Percentiles rank a stretch among this genome's conserved stretches.
Evolutionary conservation across 2,797 vertebrate genomes (phyloP).

Genomic region (Tinamus major): DNA sequence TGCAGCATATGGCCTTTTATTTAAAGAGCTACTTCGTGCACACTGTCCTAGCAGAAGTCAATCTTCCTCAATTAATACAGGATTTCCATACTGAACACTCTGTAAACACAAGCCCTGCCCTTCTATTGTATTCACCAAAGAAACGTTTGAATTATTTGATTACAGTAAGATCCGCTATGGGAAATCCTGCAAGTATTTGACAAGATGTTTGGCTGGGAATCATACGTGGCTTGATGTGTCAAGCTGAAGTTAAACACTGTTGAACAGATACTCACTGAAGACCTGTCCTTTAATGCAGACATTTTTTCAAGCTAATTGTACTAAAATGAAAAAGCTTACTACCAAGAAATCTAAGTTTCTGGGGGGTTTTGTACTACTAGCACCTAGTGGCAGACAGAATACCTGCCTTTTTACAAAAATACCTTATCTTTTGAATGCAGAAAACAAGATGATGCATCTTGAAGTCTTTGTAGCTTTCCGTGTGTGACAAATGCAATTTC

Average conservation of each 20-base stretch:
- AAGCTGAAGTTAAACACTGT: neutral
- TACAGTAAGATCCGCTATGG: constrained; percentile 67
- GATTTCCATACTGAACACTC: constrained; percentile 66
- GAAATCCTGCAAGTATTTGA: constrained; percentile 72
- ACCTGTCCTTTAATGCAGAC: neutral
- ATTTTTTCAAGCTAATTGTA: neutral
- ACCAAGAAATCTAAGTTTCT: neutral
- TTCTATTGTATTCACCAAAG: constrained; percentile 72
- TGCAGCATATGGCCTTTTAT: constrained; percentile 30
- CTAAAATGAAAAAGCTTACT: neutral
- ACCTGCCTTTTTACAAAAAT: neutral
- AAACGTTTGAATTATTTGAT: constrained; percentile 70
- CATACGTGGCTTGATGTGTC: rapidly evolving
- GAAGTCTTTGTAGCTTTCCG: neutral
- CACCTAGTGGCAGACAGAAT: neutral
- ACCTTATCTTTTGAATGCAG: neutral
- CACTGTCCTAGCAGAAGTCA: constrained; percentile 32
- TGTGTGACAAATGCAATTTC: neutral
- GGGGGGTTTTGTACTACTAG: neutral
- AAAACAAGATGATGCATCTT: neutral
- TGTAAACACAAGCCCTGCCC: constrained; percentile 73
- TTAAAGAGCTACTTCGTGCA: constrained; percentile 48
- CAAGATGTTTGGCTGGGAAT: constrained; percentile 58
- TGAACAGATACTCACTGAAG: neutral
- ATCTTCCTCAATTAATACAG: constrained; percentile 64